A percentile compares a stretch with the other conserved stretches of the same genome.
These are phyloP conservation scores for Cavia aperea DNA, from an alignment of 2,113 vertebrate species.

Conservation along the genomic window DNA sequence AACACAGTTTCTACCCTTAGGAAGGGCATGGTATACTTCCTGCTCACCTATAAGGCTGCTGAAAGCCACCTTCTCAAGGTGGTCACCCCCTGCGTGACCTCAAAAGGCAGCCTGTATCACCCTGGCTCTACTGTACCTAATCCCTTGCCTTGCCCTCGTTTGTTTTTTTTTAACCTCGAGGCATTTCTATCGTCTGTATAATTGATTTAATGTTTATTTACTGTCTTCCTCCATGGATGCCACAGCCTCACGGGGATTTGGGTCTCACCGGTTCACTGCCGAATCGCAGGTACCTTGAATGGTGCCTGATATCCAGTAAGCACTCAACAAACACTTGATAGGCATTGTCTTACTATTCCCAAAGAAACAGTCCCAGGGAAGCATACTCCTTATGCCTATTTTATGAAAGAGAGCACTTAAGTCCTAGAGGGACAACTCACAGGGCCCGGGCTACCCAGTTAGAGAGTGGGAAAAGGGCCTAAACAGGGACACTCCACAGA, in stretches of 20 bases:
- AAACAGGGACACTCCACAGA: accelerated
- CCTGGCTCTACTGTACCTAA: background rate
- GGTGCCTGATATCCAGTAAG: background rate
- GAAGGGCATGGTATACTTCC: accelerated
- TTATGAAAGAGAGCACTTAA: background rate
- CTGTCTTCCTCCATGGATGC: background rate
- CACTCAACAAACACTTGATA: background rate
- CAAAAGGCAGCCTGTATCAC: accelerated
- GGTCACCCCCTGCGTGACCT: background rate
- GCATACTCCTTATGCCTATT: no score
- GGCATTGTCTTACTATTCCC: background rate
- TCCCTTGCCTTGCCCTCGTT: background rate
- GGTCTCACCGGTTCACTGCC: background rate
- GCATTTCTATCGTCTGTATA: background rate
- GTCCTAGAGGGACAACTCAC: background rate
- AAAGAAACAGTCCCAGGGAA: background rate
- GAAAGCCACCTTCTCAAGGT: background rate
- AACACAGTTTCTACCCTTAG: background rate
- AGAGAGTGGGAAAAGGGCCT: background rate
- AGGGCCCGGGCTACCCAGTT: background rate
- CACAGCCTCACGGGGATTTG: background rate
- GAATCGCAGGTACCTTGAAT: background rate
- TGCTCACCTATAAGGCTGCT: background rate
- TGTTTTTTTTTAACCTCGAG: no score
- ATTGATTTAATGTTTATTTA: background rate